These are phyloP conservation scores for Rutilus rutilus DNA, from an alignment of 2,113 vertebrate species.

Conservation along the genomic window DNA sequence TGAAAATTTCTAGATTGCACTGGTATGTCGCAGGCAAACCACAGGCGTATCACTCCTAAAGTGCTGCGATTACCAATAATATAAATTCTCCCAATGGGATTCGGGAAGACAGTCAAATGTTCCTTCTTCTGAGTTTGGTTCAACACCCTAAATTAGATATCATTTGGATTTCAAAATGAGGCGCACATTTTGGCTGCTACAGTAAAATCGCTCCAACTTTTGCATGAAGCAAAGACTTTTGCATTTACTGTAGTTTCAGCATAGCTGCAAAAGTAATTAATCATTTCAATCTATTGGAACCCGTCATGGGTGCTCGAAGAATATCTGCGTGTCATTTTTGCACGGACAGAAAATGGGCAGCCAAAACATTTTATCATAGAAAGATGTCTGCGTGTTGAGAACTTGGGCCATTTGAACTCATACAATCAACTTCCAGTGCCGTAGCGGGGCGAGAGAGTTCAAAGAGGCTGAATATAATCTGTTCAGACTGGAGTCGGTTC, in stretches of 20 bases:
- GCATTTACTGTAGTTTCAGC: not conserved
- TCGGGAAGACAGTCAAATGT: slow-evolving; percentile 61
- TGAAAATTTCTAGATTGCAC: slow-evolving; percentile 65
- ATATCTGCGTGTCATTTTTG: not conserved
- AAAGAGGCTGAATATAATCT: slow-evolving; percentile 36
- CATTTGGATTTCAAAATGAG: slow-evolving; percentile 54
- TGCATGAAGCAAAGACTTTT: slow-evolving; percentile 54
- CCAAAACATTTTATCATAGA: not conserved
- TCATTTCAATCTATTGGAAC: slow-evolving; percentile 16
- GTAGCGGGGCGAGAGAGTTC: slow-evolving; percentile 33
- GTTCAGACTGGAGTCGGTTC: slow-evolving; percentile 37
- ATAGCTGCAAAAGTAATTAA: slow-evolving; percentile 14
- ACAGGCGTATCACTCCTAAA: slow-evolving; percentile 68
- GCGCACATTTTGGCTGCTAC: slow-evolving; percentile 45
- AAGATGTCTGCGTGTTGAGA: not conserved
- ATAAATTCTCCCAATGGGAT: slow-evolving; percentile 72
- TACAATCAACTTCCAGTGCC: not conserved
- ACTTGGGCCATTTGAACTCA: slow-evolving; percentile 6
- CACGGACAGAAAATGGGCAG: not conserved
- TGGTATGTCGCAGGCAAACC: slow-evolving; percentile 68
- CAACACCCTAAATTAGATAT: slow-evolving; percentile 62
- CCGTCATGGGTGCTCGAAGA: not conserved
- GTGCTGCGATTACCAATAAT: slow-evolving; percentile 71
- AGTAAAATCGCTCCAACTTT: slow-evolving; percentile 57
- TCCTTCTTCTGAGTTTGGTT: slow-evolving; percentile 49